Base-by-base conservation (phyloP, 2,113 vertebrate species). In the Dicrurus megarhynchus region DNA sequence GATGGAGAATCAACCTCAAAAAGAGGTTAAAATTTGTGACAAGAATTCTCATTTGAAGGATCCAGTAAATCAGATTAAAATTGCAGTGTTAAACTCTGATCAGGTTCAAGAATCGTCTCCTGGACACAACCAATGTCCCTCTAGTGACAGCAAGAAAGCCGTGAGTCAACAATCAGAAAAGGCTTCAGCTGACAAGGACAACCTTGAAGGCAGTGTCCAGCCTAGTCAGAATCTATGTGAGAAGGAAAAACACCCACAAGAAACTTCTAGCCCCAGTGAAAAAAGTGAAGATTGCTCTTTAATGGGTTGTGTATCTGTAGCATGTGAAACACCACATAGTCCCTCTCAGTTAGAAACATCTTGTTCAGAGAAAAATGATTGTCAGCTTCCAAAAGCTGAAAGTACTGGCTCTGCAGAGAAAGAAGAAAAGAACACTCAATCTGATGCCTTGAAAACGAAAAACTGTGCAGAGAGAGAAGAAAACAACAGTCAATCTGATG, bases 31-130 rank as follows among this genome's bases (percentile, higher is more conserved):
- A 7, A 76, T 39, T 53, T 47, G 32, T 84, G 60, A 46, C 50
- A 87, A 95, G 85, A 87, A 19, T 60, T 67, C n/a, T 59, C 12
- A 11, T 56, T n/a, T 59, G 44, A 87, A 93, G 44, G 91, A 83
- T 16, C 33, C 77, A 37, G 24, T 87, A 87, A 90, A 88, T 47
- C 90, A 97, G 73, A 95, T 95, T 81, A 89, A 97, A 84, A 95
- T 91, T 83, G 73, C 64, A 55, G 26, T 96, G 32, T 86, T 98
- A 79, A 97, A 41, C 39, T 84, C 96, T n/a, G 85, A 94, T 68
- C 74, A 93, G 41, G 84, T 97, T 91, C 94, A 89, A 87, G 95
- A 98, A 59, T 32, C 94, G 8, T 95, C 97, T 95, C 94, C 97
- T 46, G 97, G 94, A 27, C 74, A 67, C 13, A 84, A 32, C 3